These are phyloP conservation scores for Brotula barbata DNA, from an alignment of 2,797 vertebrate genomes.

Conservation along the genomic window DNA sequence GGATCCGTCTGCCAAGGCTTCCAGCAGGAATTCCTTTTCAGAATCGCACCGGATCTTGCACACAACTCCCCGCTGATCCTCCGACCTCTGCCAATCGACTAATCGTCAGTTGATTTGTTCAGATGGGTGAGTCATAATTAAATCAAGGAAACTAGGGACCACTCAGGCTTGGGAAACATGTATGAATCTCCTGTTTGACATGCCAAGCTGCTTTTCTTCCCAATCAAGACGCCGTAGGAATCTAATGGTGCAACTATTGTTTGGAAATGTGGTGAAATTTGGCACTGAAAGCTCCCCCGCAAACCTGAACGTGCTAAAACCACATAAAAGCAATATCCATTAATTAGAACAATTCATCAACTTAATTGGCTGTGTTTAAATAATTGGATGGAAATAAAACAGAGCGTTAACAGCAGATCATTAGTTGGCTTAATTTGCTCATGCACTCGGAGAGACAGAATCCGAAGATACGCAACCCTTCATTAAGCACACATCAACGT, in stretches of 20 bases:
- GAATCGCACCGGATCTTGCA: constrained; percentile 35
- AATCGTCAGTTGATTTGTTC: constrained; percentile 53
- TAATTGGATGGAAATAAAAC: constrained; percentile 66
- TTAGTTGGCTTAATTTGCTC: constrained; percentile 60
- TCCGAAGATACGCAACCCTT: constrained; percentile 34
- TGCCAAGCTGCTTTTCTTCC: constrained; percentile 11
- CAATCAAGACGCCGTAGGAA: constrained; percentile 19
- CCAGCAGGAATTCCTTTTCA: constrained; percentile 40
- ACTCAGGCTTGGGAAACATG: constrained; percentile 12
- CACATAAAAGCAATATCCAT: constrained; percentile 51
- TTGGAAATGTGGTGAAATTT: constrained; percentile 27
- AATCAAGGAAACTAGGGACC: constrained; percentile 35
- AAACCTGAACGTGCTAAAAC: constrained; percentile 45
- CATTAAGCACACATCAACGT: constrained; percentile 48
- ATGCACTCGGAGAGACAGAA: constrained; percentile 38
- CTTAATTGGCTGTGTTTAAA: constrained; percentile 68
- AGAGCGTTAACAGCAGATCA: constrained; percentile 54
- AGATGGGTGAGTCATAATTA: constrained; percentile 49
- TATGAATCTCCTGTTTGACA: constrained; percentile 4
- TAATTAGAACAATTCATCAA: constrained; percentile 62
- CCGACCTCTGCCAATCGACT: constrained; percentile 40
- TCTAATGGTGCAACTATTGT: constrained; percentile 11
- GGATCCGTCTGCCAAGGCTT: constrained; percentile 32
- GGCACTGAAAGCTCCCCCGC: constrained; percentile 22
- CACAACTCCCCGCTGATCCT: constrained; percentile 38